Percentiles rank a stretch among this genome's conserved stretches.
These are phyloP conservation scores for Cephus spinipes DNA, from an alignment of 2,888 invertebrate species.

Conservation along the genomic window DNA sequence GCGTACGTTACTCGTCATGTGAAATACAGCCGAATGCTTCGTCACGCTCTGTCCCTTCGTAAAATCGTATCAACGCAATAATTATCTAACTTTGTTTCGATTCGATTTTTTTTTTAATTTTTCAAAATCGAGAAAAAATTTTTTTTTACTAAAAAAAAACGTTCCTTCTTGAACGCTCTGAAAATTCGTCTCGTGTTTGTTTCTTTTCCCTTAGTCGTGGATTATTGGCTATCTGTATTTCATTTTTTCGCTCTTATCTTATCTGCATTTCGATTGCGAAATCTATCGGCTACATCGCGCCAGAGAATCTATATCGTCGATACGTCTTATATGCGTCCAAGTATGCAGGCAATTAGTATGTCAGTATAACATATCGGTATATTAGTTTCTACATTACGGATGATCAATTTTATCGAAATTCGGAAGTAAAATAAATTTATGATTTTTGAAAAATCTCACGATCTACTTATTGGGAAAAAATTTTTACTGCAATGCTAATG, in stretches of 20 bases:
- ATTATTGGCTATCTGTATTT: background rate
- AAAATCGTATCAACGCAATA: background rate
- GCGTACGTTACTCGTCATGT: too few relatives aligned
- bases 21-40: background rate
- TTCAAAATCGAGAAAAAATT: background rate
- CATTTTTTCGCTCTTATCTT: background rate
- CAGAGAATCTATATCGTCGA: background rate
- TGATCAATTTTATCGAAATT: background rate
- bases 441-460: background rate
- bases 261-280: background rate
- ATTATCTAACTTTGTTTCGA: background rate
- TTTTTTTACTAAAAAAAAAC: background rate
- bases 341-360: background rate
- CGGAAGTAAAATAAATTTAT: too few relatives aligned
- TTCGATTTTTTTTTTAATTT: background rate
- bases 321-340: background rate
- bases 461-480: background rate
- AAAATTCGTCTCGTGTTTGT: background rate
- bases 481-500: background rate
- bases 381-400: background rate
- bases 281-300: background rate
- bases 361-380: too few relatives aligned
- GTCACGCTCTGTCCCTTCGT: background rate
- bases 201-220: background rate
- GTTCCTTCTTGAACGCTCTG: background rate